A percentile compares a stretch with the other conserved stretches of the same genome.
Evolutionary conservation across 2,113 vertebrate genomes (phyloP).

Genomic region (Limnothrissa miodon): DNA sequence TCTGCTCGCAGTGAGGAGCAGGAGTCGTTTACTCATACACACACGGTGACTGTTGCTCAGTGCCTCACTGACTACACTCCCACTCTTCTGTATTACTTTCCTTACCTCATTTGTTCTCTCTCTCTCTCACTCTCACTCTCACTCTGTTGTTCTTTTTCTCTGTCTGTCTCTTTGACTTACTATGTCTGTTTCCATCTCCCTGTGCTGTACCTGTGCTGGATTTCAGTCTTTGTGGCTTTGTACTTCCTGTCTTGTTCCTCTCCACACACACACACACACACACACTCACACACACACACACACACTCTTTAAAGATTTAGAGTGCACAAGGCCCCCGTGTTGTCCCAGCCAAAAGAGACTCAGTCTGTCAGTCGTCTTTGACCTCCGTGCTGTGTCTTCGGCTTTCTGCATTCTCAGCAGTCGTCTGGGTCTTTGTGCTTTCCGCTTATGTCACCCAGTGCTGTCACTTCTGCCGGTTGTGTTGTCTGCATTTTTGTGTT

Average conservation of each 20-base stretch:
- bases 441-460: not conserved
- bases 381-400: not conserved
- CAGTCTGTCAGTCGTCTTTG: not conserved
- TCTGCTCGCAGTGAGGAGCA: not conserved
- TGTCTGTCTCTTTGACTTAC: not conserved
- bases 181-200: not conserved
- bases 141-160: not conserved
- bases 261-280: not conserved
- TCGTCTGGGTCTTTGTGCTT: not conserved
- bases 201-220: not conserved
- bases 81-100: not conserved
- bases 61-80: not conserved
- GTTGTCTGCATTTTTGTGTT: slow-evolving; percentile 11
- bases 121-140: not conserved
- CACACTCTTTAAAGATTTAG: not conserved
- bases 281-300: slow-evolving; percentile 2
- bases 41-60: not conserved
- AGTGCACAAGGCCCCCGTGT: not conserved
- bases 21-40: not conserved
- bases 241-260: not conserved
- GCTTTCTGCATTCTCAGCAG: not conserved
- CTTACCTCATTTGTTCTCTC: not conserved
- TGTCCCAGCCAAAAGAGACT: not conserved
- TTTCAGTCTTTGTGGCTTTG: not conserved
- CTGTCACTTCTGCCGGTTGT: not conserved